Conservation (phyloP, 2,888 invertebrate species). For the Nemoura dubitans region DNA sequence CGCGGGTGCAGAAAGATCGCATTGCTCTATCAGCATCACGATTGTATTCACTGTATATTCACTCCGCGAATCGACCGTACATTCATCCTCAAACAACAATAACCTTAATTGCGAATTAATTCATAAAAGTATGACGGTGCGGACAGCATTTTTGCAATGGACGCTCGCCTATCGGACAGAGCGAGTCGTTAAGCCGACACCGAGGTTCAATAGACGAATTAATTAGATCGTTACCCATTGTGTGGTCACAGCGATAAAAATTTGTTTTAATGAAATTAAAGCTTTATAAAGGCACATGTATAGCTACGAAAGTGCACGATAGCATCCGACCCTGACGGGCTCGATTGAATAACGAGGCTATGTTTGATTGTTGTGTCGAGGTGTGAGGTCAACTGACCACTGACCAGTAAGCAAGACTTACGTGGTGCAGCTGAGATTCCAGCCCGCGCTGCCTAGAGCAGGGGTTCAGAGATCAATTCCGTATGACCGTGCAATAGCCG, state of each 20-base stretch:
- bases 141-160: not conserved
- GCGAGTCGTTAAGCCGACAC: not conserved
- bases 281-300: not conserved
- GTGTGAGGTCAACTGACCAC: not conserved
- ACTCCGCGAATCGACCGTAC: not conserved
- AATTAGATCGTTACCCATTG: not conserved
- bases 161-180: not conserved
- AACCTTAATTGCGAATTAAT: not conserved
- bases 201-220: not conserved
- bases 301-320: not conserved
- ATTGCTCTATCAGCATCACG: too few relatives aligned
- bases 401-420: not conserved
- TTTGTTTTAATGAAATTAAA: constrained; percentile 4
- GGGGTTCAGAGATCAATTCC: not conserved
- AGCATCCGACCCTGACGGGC: not conserved
- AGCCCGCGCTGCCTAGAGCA: not conserved
- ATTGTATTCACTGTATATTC: not conserved
- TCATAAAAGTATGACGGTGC: not conserved
- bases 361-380: not conserved
- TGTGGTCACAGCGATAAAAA: not conserved
- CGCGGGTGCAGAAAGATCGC: not conserved
- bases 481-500: not conserved
- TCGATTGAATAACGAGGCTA: not conserved
- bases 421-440: not conserved
- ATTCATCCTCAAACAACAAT: not conserved